phyloP scores from a whole-genome alignment of 2,113 vertebrate genomes.

The Austrofundulus limnaeus region DNA sequence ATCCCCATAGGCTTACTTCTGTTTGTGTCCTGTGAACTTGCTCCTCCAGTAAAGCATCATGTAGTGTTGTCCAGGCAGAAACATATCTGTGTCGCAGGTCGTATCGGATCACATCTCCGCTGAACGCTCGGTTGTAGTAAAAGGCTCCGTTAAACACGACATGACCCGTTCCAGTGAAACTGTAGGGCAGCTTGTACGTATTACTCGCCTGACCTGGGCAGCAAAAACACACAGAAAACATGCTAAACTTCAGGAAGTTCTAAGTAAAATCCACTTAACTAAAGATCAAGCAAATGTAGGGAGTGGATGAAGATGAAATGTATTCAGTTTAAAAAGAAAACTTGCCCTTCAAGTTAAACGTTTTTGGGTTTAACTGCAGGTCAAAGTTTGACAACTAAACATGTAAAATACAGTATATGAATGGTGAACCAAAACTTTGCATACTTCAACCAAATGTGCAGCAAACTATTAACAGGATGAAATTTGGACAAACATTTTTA shows the following conservation, averaged over 20 bases:
- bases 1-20: conserved; percentile 48
- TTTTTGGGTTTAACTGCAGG: too few species aligned
- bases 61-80: conserved; percentile 91
- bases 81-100: conserved; percentile 89
- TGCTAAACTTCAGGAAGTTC: background rate
- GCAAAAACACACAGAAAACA: conserved; percentile 28
- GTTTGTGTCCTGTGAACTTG: conserved; percentile 51
- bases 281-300: too few species aligned
- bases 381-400: too few species aligned
- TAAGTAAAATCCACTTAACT: too few species aligned
- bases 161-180: conserved; percentile 92
- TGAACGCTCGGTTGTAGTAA: conserved; percentile 95
- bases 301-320: too few species aligned
- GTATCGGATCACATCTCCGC: conserved; percentile 90
- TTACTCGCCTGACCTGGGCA: conserved; percentile 80
- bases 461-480: too few species aligned
- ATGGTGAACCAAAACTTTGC: too few species aligned
- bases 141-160: conserved; percentile 89
- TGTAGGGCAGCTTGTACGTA: conserved; percentile 94
- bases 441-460: too few species aligned
- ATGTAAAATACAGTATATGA: too few species aligned
- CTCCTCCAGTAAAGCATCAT: conserved; percentile 88
- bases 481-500: too few species aligned
- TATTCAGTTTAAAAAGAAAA: too few species aligned
- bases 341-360: too few species aligned